These are phyloP conservation scores for Chlorocebus sabaeus DNA, from an alignment of 2,113 vertebrate species.

Conservation along the genomic window DNA sequence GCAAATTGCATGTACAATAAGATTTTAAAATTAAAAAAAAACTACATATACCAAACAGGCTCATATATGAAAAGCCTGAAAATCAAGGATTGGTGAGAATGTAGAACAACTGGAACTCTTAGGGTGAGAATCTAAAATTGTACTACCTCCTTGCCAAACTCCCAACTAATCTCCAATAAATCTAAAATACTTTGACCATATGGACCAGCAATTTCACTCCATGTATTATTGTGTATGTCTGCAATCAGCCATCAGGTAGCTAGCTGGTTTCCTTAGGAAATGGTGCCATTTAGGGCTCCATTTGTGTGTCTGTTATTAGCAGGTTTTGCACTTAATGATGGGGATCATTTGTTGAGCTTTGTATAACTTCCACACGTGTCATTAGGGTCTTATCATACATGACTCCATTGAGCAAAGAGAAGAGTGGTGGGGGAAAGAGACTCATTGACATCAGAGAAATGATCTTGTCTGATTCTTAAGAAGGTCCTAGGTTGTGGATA, in stretches of 20 bases:
- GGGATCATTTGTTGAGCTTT: background rate
- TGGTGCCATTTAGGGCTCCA: background rate
- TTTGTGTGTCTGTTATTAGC: background rate
- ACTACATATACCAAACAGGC: no score
- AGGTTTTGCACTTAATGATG: background rate
- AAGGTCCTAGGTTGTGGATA: no score
- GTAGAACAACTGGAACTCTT: background rate
- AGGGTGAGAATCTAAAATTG: background rate
- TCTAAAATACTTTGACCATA: background rate
- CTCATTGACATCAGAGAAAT: background rate
- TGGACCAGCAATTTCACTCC: background rate
- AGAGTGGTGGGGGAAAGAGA: background rate
- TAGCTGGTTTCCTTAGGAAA: background rate
- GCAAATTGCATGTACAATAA: background rate
- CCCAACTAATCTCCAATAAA: background rate
- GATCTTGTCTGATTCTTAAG: background rate
- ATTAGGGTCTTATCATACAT: background rate
- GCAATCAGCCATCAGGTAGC: background rate
- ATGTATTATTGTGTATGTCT: background rate
- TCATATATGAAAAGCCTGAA: no score
- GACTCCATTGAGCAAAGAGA: background rate
- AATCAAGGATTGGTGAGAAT: background rate
- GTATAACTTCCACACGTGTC: background rate
- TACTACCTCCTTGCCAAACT: background rate
- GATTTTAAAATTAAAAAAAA: background rate